Conservation (phyloP, 2,888 invertebrate species). For the Agapetus fuscipes region DNA sequence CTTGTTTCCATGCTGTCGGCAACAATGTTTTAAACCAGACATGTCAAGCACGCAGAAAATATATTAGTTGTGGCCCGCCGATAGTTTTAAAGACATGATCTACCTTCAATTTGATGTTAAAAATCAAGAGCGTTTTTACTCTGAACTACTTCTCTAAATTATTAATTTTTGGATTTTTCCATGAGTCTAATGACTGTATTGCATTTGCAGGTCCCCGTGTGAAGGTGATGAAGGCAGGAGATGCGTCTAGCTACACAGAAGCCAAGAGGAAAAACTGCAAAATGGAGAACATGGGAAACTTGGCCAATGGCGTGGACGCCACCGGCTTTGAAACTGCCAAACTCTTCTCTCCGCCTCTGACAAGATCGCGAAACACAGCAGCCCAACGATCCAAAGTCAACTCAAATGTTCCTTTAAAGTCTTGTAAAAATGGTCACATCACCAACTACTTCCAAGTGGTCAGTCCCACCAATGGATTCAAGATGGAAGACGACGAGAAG, state of each 20-base stretch:
- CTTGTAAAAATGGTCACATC: constrained; percentile 12
- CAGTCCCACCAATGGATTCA: constrained; percentile 8
- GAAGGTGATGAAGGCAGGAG: constrained; percentile 19
- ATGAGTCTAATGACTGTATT: too few relatives aligned
- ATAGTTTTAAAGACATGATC: too few relatives aligned
- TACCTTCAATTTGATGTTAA: too few relatives aligned
- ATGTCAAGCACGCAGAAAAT: too few relatives aligned
- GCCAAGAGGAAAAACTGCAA: constrained; percentile 36
- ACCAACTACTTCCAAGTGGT: constrained; percentile 19
- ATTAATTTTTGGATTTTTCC: too few relatives aligned
- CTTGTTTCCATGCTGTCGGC: too few relatives aligned
- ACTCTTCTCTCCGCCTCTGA: constrained; percentile 12
- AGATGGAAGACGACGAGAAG: constrained; percentile 1
- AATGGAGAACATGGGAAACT: constrained; percentile 25
- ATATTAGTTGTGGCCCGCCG: too few relatives aligned
- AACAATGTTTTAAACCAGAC: too few relatives aligned
- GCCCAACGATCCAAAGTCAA: constrained; percentile 1
- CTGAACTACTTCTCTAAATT: too few relatives aligned
- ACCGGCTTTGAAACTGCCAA: constrained; percentile 1
- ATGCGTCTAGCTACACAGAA: constrained; percentile 32
- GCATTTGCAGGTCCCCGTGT: constrained; percentile 10
- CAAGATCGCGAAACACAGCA: constrained; percentile 10
- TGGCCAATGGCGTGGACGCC: constrained; percentile 8
- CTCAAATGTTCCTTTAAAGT: not conserved
- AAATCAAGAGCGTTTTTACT: too few relatives aligned